These are phyloP conservation scores for Eudasyphora cyanicolor DNA, from an alignment of 2,888 invertebrate genomes.

Conservation along the genomic window DNA sequence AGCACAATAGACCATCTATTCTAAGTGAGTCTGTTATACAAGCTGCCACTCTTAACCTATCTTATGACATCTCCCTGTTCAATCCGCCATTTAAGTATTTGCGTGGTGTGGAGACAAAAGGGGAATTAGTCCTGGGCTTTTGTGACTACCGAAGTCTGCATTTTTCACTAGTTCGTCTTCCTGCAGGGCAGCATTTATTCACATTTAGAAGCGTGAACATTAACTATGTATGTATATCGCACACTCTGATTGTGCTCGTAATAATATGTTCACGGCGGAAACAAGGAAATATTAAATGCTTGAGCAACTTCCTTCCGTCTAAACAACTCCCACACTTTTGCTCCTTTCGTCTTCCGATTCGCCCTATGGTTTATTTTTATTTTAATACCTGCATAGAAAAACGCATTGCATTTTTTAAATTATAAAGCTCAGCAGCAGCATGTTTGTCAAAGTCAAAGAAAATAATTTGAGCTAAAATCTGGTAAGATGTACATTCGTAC, in stretches of 20 bases:
- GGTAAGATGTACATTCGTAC: constrained; percentile 44
- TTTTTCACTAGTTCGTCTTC: too few relatives aligned
- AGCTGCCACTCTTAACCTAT: too few relatives aligned
- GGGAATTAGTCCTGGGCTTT: too few relatives aligned
- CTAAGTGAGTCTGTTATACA: too few relatives aligned
- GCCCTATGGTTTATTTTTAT: constrained; percentile 20
- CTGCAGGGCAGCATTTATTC: too few relatives aligned
- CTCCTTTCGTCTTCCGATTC: neutral
- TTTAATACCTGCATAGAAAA: constrained; percentile 47
- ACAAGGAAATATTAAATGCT: constrained; percentile 55
- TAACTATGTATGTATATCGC: too few relatives aligned
- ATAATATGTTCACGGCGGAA: constrained; percentile 46
- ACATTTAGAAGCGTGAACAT: too few relatives aligned
- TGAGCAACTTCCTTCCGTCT: constrained; percentile 53
- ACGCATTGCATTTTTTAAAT: constrained; percentile 25
- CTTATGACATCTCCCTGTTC: too few relatives aligned
- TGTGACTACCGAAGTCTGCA: too few relatives aligned
- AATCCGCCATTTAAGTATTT: too few relatives aligned
- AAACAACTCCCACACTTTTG: constrained; percentile 26
- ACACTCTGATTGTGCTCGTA: neutral
- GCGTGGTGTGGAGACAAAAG: too few relatives aligned
- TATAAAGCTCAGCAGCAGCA: constrained; percentile 28
- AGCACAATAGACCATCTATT: too few relatives aligned
- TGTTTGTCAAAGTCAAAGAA: constrained; percentile 52
- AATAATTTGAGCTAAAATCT: constrained; percentile 48